phyloP scores from a whole-genome alignment of 2,888 invertebrate genomes.

The Campopleginae sp. region DNA sequence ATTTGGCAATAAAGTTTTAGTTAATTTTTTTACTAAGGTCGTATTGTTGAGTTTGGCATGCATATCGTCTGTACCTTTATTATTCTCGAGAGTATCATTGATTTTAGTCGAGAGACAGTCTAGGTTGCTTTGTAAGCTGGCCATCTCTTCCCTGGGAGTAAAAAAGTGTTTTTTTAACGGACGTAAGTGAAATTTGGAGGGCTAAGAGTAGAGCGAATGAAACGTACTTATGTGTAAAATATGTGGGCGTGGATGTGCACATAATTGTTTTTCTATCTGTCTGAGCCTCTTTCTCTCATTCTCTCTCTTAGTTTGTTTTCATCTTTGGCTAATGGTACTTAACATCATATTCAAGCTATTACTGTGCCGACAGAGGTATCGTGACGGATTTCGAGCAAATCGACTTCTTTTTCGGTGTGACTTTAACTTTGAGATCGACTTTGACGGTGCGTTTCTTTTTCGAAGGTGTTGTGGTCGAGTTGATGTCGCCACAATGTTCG shows the following conservation, averaged over 20 bases:
- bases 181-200: neutral
- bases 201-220: neutral
- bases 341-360: constrained; percentile 72
- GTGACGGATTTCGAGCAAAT: constrained; percentile 76
- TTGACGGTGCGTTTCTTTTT: constrained; percentile 83
- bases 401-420: constrained; percentile 82
- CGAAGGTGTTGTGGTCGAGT: constrained; percentile 76
- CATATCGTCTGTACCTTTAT: constrained; percentile 71
- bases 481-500: constrained; percentile 69
- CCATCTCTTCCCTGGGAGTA: constrained; percentile 89
- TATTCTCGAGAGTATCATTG: constrained; percentile 75
- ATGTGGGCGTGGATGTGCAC: constrained; percentile 39
- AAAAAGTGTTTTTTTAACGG: constrained; percentile 27
- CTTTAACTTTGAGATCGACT: constrained; percentile 83
- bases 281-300: constrained; percentile 1
- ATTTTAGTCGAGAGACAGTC: constrained; percentile 86
- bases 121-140: constrained; percentile 92
- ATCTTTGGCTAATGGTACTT: constrained; percentile 69
- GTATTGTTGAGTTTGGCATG: neutral
- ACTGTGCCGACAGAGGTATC: constrained; percentile 81
- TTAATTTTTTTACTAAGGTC: neutral
- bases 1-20: neutral
- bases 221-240: constrained; percentile 59
- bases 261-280: constrained; percentile 28
- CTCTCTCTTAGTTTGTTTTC: neutral